Percentiles rank a stretch among this genome's conserved stretches.
Evolutionary conservation across 2,113 vertebrate species (phyloP).

Genomic region (Catharus minimus): DNA sequence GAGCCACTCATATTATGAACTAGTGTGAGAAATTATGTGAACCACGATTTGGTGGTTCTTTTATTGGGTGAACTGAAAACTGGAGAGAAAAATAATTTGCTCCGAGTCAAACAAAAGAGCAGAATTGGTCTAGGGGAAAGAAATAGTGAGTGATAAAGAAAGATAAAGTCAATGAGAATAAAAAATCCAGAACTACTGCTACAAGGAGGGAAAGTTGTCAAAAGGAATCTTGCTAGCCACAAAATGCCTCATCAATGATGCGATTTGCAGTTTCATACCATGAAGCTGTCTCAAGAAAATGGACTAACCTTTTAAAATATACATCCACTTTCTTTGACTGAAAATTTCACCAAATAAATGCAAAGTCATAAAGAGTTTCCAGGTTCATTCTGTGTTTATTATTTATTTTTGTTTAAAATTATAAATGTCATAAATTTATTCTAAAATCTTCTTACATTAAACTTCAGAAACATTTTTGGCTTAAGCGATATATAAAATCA

Average conservation of each 20-base stretch:
- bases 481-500: background rate
- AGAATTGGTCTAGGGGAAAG: background rate
- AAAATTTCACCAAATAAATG: background rate
- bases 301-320: background rate
- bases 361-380: background rate
- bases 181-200: background rate
- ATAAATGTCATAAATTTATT: background rate
- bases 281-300: background rate
- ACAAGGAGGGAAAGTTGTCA: background rate
- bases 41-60: background rate
- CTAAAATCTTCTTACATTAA: background rate
- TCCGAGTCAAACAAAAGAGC: background rate
- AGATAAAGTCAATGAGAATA: background rate
- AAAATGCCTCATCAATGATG: background rate
- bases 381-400: background rate
- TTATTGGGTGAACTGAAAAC: background rate
- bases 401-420: background rate
- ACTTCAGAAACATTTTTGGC: background rate
- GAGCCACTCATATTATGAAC: background rate
- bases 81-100: background rate
- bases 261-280: background rate
- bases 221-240: background rate
- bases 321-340: background rate
- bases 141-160: background rate
- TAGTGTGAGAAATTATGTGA: background rate